Conservation (phyloP, 2,113 vertebrate genomes). For the Perca flavescens region DNA sequence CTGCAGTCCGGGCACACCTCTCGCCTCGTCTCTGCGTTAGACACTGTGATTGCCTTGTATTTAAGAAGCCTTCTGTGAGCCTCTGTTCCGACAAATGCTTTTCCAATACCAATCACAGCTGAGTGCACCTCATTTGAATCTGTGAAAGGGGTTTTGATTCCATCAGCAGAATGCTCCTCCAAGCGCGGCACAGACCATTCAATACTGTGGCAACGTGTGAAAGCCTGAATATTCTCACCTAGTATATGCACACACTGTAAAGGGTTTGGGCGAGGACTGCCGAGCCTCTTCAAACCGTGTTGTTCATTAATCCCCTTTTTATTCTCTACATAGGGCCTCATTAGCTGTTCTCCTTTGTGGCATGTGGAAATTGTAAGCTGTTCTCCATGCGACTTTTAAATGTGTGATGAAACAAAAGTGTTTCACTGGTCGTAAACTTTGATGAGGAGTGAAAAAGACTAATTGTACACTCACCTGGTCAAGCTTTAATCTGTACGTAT, state of each 20-base stretch:
- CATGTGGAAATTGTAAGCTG: constrained; percentile 60
- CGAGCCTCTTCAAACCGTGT: constrained; percentile 56
- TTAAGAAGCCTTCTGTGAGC: constrained; percentile 84
- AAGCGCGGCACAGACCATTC: constrained; percentile 80
- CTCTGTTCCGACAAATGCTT: constrained; percentile 85
- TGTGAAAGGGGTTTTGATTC: constrained; percentile 86
- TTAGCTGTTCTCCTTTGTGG: constrained; percentile 66
- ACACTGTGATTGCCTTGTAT: constrained; percentile 85
- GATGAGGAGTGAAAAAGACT: constrained; percentile 65
- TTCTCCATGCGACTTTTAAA: constrained; percentile 64
- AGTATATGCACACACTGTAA: constrained; percentile 61
- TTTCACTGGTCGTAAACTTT: constrained; percentile 68
- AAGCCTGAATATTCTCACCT: constrained; percentile 79
- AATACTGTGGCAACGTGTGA: constrained; percentile 73
- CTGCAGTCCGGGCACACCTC: constrained; percentile 84
- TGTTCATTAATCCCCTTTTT: constrained; percentile 80
- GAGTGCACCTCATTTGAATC: constrained; percentile 86
- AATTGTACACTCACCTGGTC: constrained; percentile 68
- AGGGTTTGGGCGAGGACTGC: constrained; percentile 55
- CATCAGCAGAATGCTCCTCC: constrained; percentile 85
- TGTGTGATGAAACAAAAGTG: constrained; percentile 61
- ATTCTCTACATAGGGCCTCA: constrained; percentile 69
- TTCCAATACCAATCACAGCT: constrained; percentile 88
- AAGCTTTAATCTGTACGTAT: constrained; percentile 49
- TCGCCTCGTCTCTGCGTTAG: constrained; percentile 76